phyloP scores from a whole-genome alignment of 2,888 invertebrate species.

The Agonopterix alstromeriana region DNA sequence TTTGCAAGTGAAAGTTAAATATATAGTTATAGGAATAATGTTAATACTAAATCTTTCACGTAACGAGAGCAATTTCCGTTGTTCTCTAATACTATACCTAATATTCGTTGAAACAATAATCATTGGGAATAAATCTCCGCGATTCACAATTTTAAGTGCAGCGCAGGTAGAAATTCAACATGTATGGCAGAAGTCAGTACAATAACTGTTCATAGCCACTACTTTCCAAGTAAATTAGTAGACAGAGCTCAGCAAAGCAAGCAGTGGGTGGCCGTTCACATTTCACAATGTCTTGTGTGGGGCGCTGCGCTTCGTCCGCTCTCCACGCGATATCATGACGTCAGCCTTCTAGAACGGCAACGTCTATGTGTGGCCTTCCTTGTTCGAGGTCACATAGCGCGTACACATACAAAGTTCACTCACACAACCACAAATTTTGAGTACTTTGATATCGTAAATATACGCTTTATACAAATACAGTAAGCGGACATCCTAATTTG shows the following conservation, averaged over 20 bases:
- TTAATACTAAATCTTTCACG: constrained; percentile 14
- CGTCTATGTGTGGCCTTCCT: constrained; percentile 49
- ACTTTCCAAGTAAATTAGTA: constrained; percentile 64
- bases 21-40: constrained; percentile 1
- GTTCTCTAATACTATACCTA: constrained; percentile 69
- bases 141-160: constrained; percentile 57
- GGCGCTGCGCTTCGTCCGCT: constrained; percentile 49
- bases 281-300: constrained; percentile 69
- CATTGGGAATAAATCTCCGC: constrained; percentile 64
- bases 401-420: constrained; percentile 51
- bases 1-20: background rate
- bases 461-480: background rate
- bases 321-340: constrained; percentile 48
- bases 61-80: constrained; percentile 19
- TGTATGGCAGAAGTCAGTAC: constrained; percentile 65
- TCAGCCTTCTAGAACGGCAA: constrained; percentile 70
- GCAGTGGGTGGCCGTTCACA: constrained; percentile 74
- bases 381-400: constrained; percentile 62
- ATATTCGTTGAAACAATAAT: constrained; percentile 65
- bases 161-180: constrained; percentile 62
- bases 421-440: constrained; percentile 51
- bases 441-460: background rate
- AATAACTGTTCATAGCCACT: constrained; percentile 70
- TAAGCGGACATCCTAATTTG: background rate
- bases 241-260: constrained; percentile 55